Conservation (phyloP, 2,888 invertebrate genomes). For the Cinara cedri region DNA sequence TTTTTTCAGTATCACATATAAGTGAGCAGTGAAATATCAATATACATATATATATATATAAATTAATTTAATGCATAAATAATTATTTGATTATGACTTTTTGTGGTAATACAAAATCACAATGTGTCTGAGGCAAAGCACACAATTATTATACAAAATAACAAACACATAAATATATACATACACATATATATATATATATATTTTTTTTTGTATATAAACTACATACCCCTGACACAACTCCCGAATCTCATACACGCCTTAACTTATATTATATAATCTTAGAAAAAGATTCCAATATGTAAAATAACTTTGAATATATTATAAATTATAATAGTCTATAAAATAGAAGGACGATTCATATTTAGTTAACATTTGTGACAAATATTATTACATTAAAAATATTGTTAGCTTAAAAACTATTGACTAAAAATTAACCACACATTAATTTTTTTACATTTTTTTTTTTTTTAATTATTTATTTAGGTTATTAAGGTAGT, state of each 20-base stretch:
- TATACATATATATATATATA: slow-evolving; percentile 10
- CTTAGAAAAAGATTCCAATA: slow-evolving; percentile 47
- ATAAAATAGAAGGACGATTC: slow-evolving; percentile 56
- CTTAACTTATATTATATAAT: slow-evolving; percentile 31
- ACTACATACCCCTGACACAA: slow-evolving; percentile 44
- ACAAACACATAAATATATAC: neutral
- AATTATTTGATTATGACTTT: slow-evolving; percentile 45
- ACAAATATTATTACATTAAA: slow-evolving; percentile 53
- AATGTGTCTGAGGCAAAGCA: slow-evolving; percentile 31
- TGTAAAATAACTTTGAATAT: slow-evolving; percentile 44
- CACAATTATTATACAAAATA: slow-evolving; percentile 24
- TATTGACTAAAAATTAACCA: slow-evolving; percentile 56
- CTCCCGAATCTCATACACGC: slow-evolving; percentile 34
- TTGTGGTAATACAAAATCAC: slow-evolving; percentile 52
- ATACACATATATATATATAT: slow-evolving; percentile 6
- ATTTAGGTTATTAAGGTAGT: slow-evolving; percentile 32
- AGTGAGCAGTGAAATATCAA: slow-evolving; percentile 49
- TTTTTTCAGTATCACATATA: slow-evolving; percentile 47
- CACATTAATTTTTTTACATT: slow-evolving; percentile 55
- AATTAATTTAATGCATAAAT: slow-evolving; percentile 38
- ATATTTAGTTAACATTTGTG: slow-evolving; percentile 53
- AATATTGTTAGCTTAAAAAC: slow-evolving; percentile 54
- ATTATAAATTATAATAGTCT: slow-evolving; percentile 44
- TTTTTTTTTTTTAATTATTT: slow-evolving; percentile 43
- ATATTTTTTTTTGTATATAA: neutral